Conservation (phyloP, 2,113 vertebrate species). For the Rhegmatorhina hoffmannsi region DNA sequence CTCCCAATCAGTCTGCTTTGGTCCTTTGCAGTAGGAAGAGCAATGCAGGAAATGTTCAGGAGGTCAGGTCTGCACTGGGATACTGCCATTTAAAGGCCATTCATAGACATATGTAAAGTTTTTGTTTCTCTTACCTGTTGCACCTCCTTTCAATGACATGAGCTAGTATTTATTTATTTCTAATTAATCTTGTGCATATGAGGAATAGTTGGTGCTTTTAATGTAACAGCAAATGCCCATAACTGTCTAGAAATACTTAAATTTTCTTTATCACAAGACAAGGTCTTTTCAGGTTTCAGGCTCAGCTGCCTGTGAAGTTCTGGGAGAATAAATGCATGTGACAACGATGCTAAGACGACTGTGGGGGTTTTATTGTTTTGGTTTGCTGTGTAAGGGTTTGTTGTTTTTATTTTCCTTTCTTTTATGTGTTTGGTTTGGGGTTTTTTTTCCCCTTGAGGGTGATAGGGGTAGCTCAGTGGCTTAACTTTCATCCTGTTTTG, state of each 20-base stretch:
- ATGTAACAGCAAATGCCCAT: neutral
- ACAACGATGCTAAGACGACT: neutral
- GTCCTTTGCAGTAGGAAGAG: neutral
- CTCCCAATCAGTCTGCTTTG: neutral
- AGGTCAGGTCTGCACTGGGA: neutral
- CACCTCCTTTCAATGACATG: neutral
- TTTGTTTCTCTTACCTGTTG: neutral
- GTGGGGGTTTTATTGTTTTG: neutral
- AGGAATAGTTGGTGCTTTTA: neutral
- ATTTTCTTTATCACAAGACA: neutral
- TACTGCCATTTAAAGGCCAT: neutral
- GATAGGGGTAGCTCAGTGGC: neutral
- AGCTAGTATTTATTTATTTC: neutral
- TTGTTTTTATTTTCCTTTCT: neutral
- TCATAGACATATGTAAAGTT: neutral
- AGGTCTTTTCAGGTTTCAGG: neutral
- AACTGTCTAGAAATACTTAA: neutral
- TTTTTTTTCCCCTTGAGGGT: neutral
- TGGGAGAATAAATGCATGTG: neutral
- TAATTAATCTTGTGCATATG: neutral
- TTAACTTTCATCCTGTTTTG: neutral
- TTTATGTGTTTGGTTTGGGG: neutral
- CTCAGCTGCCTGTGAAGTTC: neutral
- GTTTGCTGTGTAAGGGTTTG: neutral
- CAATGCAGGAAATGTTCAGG: neutral